These are phyloP conservation scores for honey bee (Apis mellifera) DNA, from an alignment of 1,140 invertebrate genomes.

Conservation along the genomic window DNA sequence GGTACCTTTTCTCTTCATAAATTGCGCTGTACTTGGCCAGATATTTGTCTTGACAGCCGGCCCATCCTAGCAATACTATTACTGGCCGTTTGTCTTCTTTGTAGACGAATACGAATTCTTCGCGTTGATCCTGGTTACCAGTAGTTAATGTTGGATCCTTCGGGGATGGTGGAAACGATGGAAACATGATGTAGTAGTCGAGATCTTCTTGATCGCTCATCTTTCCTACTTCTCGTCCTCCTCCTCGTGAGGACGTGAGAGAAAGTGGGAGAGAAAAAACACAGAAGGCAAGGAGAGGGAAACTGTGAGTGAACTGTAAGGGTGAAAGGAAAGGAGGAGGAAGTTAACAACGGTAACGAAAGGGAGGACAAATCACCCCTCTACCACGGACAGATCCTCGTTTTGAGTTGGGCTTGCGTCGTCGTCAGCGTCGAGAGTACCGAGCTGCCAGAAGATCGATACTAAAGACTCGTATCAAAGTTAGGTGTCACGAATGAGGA, in stretches of 20 bases:
- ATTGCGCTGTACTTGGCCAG: constrained; percentile 90
- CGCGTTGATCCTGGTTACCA: constrained; percentile 70
- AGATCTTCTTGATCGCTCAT: constrained; percentile 80
- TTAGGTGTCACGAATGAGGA: constrained; percentile 33
- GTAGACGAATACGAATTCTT: constrained; percentile 83
- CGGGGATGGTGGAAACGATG: constrained; percentile 75
- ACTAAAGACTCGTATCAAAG: constrained; percentile 30
- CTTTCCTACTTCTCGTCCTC: constrained; percentile 56
- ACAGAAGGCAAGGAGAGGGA: background rate
- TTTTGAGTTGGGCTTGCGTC: constrained; percentile 53
- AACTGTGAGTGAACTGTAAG: background rate
- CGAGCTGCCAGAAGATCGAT: constrained; percentile 46
- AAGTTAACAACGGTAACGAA: background rate
- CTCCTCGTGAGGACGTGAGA: constrained; percentile 43
- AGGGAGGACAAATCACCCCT: constrained; percentile 34
- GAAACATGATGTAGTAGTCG: constrained; percentile 86
- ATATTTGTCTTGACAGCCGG: constrained; percentile 89
- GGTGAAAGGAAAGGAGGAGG: constrained; percentile 1
- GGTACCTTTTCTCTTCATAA: constrained; percentile 88
- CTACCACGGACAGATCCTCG: constrained; percentile 15
- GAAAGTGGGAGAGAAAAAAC: constrained; percentile 35
- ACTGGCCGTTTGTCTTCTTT: constrained; percentile 85
- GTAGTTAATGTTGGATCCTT: constrained; percentile 64
- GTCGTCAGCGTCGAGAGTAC: constrained; percentile 36
- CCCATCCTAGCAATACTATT: constrained; percentile 90